Evolutionary conservation across 2,797 vertebrate genomes (phyloP).

Genomic region (Centropyge bicolor): DNA sequence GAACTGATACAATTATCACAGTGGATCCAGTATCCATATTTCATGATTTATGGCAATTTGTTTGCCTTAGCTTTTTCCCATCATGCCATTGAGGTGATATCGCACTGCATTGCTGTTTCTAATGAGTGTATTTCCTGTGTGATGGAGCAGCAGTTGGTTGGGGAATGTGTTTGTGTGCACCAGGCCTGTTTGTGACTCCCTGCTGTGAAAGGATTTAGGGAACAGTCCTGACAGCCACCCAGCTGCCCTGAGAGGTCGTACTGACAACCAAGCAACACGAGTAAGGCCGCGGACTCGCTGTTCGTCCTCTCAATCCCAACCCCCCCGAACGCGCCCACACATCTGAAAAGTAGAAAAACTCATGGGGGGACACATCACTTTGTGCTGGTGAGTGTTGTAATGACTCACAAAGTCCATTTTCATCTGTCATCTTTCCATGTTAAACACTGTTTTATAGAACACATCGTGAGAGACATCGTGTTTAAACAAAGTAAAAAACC

Average conservation of each 20-base stretch:
- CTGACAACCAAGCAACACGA: conserved; percentile 15
- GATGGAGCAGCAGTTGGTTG: neutral
- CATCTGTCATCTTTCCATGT: conserved; percentile 20
- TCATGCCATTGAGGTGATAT: conserved; percentile 5
- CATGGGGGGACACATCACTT: conserved; percentile 3
- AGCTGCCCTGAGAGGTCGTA: conserved; percentile 5
- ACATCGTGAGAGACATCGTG: too few species aligned
- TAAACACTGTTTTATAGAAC: neutral
- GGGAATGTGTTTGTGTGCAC: neutral
- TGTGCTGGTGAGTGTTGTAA: neutral
- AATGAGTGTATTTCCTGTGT: conserved; percentile 4
- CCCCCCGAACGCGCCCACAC: conserved; percentile 3
- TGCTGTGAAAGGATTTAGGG: conserved; percentile 19
- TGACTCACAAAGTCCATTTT: conserved; percentile 38
- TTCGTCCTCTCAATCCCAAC: conserved; percentile 25
- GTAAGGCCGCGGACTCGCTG: neutral
- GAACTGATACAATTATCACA: neutral
- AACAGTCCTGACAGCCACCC: conserved; percentile 7
- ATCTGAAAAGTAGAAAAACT: conserved; percentile 15
- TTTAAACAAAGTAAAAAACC: too few species aligned
- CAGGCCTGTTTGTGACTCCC: conserved; percentile 10
- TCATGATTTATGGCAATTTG: neutral
- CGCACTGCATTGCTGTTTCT: neutral
- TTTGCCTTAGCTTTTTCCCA: neutral
- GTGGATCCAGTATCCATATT: neutral